A percentile compares a stretch with the other conserved stretches of the same genome.
phyloP scores from a whole-genome alignment of 1,140 invertebrate genomes.

The Venustaconcha ellipsiformis region DNA sequence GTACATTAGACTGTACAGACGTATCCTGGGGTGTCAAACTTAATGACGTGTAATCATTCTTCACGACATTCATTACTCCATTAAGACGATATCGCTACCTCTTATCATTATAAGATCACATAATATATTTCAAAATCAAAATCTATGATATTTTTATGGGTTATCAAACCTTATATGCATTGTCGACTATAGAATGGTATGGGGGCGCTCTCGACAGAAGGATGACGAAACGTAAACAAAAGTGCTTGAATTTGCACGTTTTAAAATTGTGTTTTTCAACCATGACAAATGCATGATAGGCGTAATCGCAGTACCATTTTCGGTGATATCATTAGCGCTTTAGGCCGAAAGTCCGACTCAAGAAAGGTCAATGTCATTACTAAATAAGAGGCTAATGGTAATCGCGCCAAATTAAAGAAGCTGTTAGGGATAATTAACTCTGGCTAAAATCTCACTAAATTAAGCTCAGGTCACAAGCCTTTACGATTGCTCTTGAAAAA shows the following conservation, averaged over 20 bases:
- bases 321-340: slow-evolving; percentile 24
- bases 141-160: not conserved
- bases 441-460: slow-evolving; percentile 47
- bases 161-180: not conserved
- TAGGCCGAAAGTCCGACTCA: slow-evolving; percentile 57
- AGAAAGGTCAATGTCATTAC: slow-evolving; percentile 65
- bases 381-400: slow-evolving; percentile 59
- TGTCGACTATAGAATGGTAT: not conserved
- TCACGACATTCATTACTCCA: slow-evolving; percentile 46
- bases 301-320: slow-evolving; percentile 37
- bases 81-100: slow-evolving; percentile 40
- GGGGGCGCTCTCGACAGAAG: not conserved
- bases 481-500: slow-evolving; percentile 31
- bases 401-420: slow-evolving; percentile 56
- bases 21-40: slow-evolving; percentile 39
- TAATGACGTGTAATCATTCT: slow-evolving; percentile 34
- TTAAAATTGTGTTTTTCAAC: not conserved
- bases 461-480: slow-evolving; percentile 28
- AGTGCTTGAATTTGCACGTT: not conserved
- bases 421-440: slow-evolving; percentile 68
- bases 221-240: slow-evolving; percentile 3
- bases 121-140: slow-evolving; percentile 11
- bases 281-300: not conserved
- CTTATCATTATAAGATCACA: slow-evolving; percentile 21
- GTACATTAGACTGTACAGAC: slow-evolving; percentile 17